Evolutionary conservation across 1,140 invertebrate species (phyloP).

Genomic region (Bacillus rossius): DNA sequence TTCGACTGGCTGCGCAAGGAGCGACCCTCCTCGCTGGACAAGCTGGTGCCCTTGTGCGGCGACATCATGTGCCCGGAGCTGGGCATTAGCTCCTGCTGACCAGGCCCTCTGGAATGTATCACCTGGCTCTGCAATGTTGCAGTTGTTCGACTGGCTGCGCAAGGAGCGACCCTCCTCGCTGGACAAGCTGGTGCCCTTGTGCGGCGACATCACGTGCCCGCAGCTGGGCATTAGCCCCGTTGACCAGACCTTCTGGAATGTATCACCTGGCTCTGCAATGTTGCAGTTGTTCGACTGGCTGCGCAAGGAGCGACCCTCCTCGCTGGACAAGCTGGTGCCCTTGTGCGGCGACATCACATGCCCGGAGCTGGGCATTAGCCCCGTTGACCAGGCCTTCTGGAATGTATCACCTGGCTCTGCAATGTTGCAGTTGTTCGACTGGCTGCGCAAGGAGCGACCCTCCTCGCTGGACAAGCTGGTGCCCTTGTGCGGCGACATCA

Average conservation of each 20-base stretch:
- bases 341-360: constrained; percentile 89
- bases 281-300: constrained; percentile 42
- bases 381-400: constrained; percentile 63
- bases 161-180: constrained; percentile 39
- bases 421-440: constrained; percentile 41
- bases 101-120: constrained; percentile 54
- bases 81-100: constrained; percentile 76
- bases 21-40: constrained; percentile 49
- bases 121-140: too few relatives aligned
- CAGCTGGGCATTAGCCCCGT: constrained; percentile 78
- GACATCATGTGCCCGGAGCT: constrained; percentile 87
- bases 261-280: too few relatives aligned
- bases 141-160: constrained; percentile 43
- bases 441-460: constrained; percentile 29
- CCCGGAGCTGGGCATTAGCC: constrained; percentile 79
- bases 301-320: constrained; percentile 25
- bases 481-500: constrained; percentile 87
- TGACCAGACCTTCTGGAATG: too few relatives aligned
- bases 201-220: constrained; percentile 85
- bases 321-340: constrained; percentile 74
- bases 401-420: too few relatives aligned
- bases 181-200: constrained; percentile 79
- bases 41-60: constrained; percentile 82
- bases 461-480: constrained; percentile 68
- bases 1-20: constrained; percentile 39